These are phyloP conservation scores for Danio tinwini DNA, from an alignment of 2,797 vertebrate genomes.

Conservation along the genomic window DNA sequence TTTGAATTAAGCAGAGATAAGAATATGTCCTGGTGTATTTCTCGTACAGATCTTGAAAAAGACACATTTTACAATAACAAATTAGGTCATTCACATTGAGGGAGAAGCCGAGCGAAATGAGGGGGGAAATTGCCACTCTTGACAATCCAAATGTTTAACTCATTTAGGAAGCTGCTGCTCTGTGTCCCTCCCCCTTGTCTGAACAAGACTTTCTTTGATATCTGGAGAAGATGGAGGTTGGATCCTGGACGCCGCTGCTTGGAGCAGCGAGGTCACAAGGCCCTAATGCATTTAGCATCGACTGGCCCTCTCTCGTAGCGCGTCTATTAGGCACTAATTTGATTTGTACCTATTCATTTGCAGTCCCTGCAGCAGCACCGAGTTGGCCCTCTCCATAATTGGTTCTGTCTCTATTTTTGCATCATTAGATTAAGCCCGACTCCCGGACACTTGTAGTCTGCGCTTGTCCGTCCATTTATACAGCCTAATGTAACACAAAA, in stretches of 20 bases:
- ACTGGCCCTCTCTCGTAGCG: conserved; percentile 89
- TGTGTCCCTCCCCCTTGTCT: conserved; percentile 69
- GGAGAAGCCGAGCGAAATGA: conserved; percentile 35
- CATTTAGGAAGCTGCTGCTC: conserved; percentile 84
- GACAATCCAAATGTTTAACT: conserved; percentile 84
- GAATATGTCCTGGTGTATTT: conserved; percentile 52
- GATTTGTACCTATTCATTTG: conserved; percentile 97
- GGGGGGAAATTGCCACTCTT: conserved; percentile 69
- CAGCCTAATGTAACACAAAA: conserved; percentile 99
- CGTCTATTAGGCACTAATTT: conserved; percentile 94
- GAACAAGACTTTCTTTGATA: conserved; percentile 95
- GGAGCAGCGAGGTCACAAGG: conserved; percentile 91
- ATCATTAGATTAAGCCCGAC: conserved; percentile 99
- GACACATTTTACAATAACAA: conserved; percentile 63
- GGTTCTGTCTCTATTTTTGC: conserved; percentile 94
- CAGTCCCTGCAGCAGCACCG: conserved; percentile 92
- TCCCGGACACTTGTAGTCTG: conserved; percentile 96
- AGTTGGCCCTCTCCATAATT: conserved; percentile 92
- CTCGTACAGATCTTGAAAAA: conserved; percentile 55
- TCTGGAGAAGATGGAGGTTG: conserved; percentile 78
- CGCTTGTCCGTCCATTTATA: conserved; percentile 91
- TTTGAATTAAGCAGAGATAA: conserved; percentile 44
- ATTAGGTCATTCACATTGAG: conserved; percentile 63
- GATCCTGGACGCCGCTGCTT: conserved; percentile 86
- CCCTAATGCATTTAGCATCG: conserved; percentile 99